Percentiles rank a stretch among this genome's conserved stretches.
Evolutionary conservation across 2,888 invertebrate genomes (phyloP).

Genomic region (Morpho deidamia): DNA sequence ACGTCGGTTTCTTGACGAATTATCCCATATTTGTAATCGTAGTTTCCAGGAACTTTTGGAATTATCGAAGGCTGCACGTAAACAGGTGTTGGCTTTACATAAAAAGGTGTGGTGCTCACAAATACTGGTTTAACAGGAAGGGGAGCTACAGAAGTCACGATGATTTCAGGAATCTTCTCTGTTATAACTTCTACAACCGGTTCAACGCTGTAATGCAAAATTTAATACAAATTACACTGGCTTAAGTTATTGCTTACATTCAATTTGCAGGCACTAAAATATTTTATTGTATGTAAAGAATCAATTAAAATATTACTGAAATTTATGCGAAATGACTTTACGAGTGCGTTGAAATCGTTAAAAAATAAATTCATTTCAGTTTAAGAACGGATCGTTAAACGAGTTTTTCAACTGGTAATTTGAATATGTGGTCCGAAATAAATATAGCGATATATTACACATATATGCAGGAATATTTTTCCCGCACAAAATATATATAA

Average conservation of each 20-base stretch:
- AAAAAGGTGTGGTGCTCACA: conserved; percentile 13
- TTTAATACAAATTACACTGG: not conserved
- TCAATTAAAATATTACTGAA: too few species aligned
- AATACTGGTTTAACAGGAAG: conserved; percentile 7
- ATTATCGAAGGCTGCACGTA: conserved; percentile 18
- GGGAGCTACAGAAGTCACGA: conserved; percentile 3
- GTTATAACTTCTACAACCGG: conserved; percentile 2
- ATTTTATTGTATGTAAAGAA: too few species aligned
- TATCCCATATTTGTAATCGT: conserved; percentile 62
- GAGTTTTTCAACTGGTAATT: too few species aligned
- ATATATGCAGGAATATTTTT: too few species aligned
- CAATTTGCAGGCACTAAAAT: not conserved
- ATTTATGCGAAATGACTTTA: too few species aligned
- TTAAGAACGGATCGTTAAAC: too few species aligned
- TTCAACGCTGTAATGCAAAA: conserved; percentile 11
- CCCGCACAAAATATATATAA: too few species aligned
- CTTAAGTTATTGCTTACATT: not conserved
- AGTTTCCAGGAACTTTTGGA: conserved; percentile 31
- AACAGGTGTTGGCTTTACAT: conserved; percentile 21
- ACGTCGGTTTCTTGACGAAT: conserved; percentile 61
- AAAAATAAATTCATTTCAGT: too few species aligned
- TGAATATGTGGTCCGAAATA: too few species aligned
- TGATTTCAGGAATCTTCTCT: conserved; percentile 8
- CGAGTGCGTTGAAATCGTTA: too few species aligned
- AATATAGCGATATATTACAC: too few species aligned